Conservation (phyloP, 2,888 invertebrate species). For the Aphidoletes aphidimyza region DNA sequence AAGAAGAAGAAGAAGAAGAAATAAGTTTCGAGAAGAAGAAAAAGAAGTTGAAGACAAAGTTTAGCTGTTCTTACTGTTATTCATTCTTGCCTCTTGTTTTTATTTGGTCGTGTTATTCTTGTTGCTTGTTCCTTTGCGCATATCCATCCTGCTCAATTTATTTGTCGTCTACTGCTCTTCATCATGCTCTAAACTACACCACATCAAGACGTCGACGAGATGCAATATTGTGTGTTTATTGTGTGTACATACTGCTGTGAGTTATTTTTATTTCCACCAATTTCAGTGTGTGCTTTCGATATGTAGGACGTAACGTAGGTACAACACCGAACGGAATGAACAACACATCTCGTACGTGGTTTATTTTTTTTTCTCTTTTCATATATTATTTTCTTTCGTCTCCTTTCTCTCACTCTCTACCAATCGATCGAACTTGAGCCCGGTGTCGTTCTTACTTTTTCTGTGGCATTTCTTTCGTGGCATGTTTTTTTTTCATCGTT, state of each 20-base stretch:
- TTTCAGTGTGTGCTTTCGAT: conserved; percentile 1
- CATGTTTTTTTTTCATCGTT: neutral
- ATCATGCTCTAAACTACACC: conserved; percentile 47
- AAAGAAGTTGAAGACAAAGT: conserved; percentile 8
- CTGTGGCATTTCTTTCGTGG: conserved; percentile 6
- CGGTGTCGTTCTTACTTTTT: neutral
- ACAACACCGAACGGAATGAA: neutral
- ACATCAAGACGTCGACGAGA: neutral
- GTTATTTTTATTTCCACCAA: conserved; percentile 52
- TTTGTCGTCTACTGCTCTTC: conserved; percentile 52
- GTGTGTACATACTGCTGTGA: conserved; percentile 26
- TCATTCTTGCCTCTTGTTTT: conserved; percentile 34
- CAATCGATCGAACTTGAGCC: neutral
- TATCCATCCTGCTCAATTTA: conserved; percentile 50
- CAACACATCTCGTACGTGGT: conserved; percentile 39
- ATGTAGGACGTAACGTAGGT: conserved; percentile 50
- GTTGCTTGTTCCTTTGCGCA: conserved; percentile 27
- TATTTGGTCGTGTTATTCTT: conserved; percentile 47
- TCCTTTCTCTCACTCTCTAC: neutral
- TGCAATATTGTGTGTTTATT: conserved; percentile 43
- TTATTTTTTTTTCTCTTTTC: neutral
- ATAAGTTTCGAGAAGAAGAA: neutral
- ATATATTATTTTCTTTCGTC: neutral
- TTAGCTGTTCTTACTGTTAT: conserved; percentile 49
- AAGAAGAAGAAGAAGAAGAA: neutral